Percentiles rank a stretch among this genome's conserved stretches.
Conservation (phyloP, 2,797 vertebrate species). For the Trichosurus vulpecula region DNA sequence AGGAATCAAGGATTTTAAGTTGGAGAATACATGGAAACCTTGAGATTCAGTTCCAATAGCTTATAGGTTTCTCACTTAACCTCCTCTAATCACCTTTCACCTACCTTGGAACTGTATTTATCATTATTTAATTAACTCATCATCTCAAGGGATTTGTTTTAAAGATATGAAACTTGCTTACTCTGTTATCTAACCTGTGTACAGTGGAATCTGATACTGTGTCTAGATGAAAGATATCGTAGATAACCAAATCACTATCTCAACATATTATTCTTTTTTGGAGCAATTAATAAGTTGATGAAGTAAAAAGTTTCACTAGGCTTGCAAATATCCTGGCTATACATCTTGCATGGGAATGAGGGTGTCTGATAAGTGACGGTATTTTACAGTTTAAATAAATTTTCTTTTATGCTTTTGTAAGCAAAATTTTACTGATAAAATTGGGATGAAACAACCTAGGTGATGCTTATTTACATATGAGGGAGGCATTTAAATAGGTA, state of each 20-base stretch:
- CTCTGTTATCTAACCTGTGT: conserved; percentile 57
- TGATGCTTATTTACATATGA: conserved; percentile 59
- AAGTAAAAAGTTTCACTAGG: conserved; percentile 72
- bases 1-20: conserved; percentile 1
- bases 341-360: conserved; percentile 26
- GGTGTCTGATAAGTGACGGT: background rate
- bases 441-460: background rate
- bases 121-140: conserved; percentile 73
- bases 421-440: background rate
- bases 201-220: conserved; percentile 53
- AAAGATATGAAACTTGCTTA: conserved; percentile 64
- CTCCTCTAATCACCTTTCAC: conserved; percentile 24
- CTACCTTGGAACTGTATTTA: conserved; percentile 41
- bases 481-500: conserved; percentile 29
- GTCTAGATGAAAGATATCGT: conserved; percentile 63
- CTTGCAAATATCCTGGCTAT: conserved; percentile 27
- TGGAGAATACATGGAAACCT: background rate
- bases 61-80: conserved; percentile 15
- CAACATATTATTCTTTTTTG: conserved; percentile 48
- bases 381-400: background rate
- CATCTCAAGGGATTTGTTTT: conserved; percentile 58
- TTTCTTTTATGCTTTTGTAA: background rate
- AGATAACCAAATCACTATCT: conserved; percentile 59
- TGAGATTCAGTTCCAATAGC: background rate
- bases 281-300: conserved; percentile 68